Evolutionary conservation across 2,797 vertebrate species (phyloP), one percentile per base, ranked within the genome.

Genomic region (Macrochelys suwanniensis): DNA sequence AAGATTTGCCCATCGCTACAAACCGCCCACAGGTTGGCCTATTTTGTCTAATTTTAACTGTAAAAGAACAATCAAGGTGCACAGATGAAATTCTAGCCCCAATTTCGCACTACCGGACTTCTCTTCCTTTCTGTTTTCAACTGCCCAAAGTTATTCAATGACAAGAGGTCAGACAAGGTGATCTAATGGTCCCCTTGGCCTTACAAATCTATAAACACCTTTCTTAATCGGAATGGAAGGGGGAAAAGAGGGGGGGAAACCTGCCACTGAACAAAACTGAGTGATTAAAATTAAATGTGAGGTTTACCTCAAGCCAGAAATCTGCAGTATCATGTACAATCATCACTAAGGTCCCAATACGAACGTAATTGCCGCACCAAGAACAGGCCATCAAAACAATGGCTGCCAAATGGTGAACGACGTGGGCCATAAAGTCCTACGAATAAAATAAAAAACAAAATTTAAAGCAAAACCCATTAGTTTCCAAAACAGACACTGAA

Each of bases 291-390:
- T 7, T 26, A 47, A 84, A 84, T 3, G 33, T 6, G 16, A n/a
- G 47, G 94, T 95, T 98, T 97, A 99, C 99, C 99, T 99, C 99
- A 5, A 99, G 98, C 94, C 99, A 98, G 88, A 99, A 98, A 93
- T 99, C 99, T 0, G 99, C 99, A 76, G 98, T 98, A 50, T 99
- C 99, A 0, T 99, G 99, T 82, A 99, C 97, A 1, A 99, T 95
- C 89, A 99, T 98, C 95, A 99, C 99, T 82, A 99, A 96, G 0
- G 99, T 99, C 57, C 99, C 99, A 1, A 99, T 85, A 13, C 99
- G 99, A 84, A 99, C 98, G 31, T 99, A 99, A 97, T 99, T 99
- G 89, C 96, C 98, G 68, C 99, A 99, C 99, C 99, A 99, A 83
- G 99, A 99, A 96, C 98, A 98, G 6, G 98, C 99, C 96, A 99